Base-by-base conservation (phyloP, 2,888 invertebrate genomes). In the Agonum fuliginosum region DNA sequence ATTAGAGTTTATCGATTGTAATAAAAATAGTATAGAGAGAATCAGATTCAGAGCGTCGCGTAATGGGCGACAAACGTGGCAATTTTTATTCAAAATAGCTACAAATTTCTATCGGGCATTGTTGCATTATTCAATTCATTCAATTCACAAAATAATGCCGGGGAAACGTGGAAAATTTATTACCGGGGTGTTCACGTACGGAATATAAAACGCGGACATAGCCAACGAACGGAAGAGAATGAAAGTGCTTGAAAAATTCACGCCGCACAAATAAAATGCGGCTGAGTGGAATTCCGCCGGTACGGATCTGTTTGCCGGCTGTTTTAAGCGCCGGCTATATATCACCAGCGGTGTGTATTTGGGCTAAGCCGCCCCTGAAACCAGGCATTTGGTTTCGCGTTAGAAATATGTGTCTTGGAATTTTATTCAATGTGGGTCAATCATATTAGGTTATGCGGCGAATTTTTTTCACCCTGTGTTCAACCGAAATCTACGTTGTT, bases 121-220 rank as follows among this genome's bases (percentile, higher is more conserved):
- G 71, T 54, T 54, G 34, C 72, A 72, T 58, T 72, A 72, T 70
- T 70, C 46, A 46, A 70, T 70, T 70, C 70, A 46, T 70, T 46
- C 70, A 70, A 70, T 70, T 43, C 70, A 46, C 70, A 70, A 70
- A 46, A 70, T 70, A 70, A 70, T 70, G 43, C 14, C 12, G 27
- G 70, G 67, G 19, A 70, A 70, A 70, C 70, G n/a, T 70, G 70
- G 70, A 70, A 46, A 70, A 70, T 70, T 70, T 70, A 70, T 70
- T 70, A 70, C 27, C 24, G 22, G 12, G 12, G 43, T 20, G 41
- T 67, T 67, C 67, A 46, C 46, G 46, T 46, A 27, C 46, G 43
- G 46, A 70, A 70, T 70, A 70, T 46, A 70, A 46, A 70, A 46
- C 10, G 46, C 37, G 41, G 19, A 37, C 41, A 22, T 41, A 3